Evolutionary conservation across 2,888 invertebrate genomes (phyloP).

Genomic region (Rhaphigaster nebulosa): DNA sequence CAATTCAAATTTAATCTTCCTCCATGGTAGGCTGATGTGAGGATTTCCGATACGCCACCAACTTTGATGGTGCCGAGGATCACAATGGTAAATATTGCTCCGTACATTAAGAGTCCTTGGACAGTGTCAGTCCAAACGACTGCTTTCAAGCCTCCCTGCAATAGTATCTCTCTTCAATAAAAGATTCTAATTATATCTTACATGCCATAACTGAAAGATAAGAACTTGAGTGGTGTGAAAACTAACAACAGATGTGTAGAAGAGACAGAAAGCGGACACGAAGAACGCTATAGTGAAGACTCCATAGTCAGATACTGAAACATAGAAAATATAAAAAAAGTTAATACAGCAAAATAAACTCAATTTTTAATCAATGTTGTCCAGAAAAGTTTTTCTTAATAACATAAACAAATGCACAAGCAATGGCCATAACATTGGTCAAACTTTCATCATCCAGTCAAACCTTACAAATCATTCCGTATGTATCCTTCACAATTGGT

Average conservation of each 20-base stretch:
- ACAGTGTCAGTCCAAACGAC: conserved; percentile 86
- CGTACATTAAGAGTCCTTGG: conserved; percentile 81
- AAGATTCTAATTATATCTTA: background rate
- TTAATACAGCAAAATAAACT: background rate
- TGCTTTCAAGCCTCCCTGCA: conserved; percentile 81
- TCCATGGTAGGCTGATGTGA: conserved; percentile 74
- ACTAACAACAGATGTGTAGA: conserved; percentile 10
- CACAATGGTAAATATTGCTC: conserved; percentile 77
- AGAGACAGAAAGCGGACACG: background rate
- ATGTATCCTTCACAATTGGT: too few relatives aligned
- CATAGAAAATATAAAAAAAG: background rate
- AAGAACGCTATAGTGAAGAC: background rate
- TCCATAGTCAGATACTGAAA: background rate
- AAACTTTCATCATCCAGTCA: too few relatives aligned
- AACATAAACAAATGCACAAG: too few relatives aligned
- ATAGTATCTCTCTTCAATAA: conserved; percentile 59
- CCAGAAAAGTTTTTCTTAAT: too few relatives aligned
- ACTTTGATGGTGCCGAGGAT: conserved; percentile 76
- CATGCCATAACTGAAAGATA: background rate
- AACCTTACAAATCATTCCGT: too few relatives aligned
- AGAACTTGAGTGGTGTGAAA: background rate
- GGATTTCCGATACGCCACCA: conserved; percentile 76
- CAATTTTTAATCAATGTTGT: background rate
- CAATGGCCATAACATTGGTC: too few relatives aligned
- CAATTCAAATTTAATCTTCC: conserved; percentile 80